Conservation (phyloP, 1,140 invertebrate species). For the Eueides isabella region DNA sequence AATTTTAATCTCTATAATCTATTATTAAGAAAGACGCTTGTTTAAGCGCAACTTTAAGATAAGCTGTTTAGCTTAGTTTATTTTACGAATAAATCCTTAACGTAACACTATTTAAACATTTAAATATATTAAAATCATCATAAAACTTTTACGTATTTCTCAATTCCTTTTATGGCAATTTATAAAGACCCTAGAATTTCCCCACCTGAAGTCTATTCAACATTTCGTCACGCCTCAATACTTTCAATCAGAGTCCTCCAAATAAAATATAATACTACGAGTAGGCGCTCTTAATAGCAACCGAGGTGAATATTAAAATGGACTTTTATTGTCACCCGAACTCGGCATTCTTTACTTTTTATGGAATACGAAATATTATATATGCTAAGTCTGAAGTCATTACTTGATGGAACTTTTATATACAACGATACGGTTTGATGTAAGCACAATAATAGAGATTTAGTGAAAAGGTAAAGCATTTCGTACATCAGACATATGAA, state of each 20-base stretch:
- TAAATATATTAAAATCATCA: not conserved
- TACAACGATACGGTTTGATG: not conserved
- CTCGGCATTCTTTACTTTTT: not conserved
- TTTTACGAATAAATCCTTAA: not conserved
- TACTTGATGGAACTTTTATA: not conserved
- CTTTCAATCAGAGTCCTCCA: constrained; percentile 59
- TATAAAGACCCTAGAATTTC: constrained; percentile 70
- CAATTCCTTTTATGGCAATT: constrained; percentile 49
- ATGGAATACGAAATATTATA: constrained; percentile 1
- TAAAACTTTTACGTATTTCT: not conserved
- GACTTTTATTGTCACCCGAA: constrained; percentile 21
- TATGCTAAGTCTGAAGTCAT: not conserved
- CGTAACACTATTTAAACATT: not conserved
- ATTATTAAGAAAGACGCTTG: no score
- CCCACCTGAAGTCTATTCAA: constrained; percentile 61
- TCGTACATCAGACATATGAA: not conserved
- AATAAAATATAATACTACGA: constrained; percentile 54
- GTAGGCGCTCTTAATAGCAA: constrained; percentile 56
- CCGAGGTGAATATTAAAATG: constrained; percentile 68
- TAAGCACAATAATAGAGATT: not conserved
- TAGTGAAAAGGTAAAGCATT: not conserved
- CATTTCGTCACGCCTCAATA: constrained; percentile 58
- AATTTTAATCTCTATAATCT: no score
- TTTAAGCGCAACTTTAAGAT: no score
- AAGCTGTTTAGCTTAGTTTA: no score